Conservation (phyloP, 2,113 vertebrate species). For the Sialia sialis region DNA sequence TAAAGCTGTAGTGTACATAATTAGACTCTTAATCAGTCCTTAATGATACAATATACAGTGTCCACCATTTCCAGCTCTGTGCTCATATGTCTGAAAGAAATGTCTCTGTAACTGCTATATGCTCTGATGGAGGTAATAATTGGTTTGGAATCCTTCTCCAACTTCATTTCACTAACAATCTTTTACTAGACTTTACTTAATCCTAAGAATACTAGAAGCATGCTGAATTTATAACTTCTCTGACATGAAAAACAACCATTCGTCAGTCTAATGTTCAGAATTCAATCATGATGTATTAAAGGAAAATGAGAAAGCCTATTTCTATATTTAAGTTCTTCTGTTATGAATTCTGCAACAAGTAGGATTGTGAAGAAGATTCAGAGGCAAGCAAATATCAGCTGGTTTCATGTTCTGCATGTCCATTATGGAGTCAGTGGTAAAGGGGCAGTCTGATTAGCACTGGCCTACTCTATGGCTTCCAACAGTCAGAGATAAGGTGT, state of each 20-base stretch:
- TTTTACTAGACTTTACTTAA: neutral
- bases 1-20: neutral
- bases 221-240: neutral
- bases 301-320: neutral
- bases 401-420: neutral
- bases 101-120: neutral
- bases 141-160: neutral
- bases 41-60: neutral
- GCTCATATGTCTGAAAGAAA: neutral
- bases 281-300: neutral
- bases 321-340: neutral
- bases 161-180: neutral
- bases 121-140: conserved; percentile 15
- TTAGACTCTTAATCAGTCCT: neutral
- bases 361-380: neutral
- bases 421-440: neutral
- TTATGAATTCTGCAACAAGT: neutral
- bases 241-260: neutral
- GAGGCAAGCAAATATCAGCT: neutral
- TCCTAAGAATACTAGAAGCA: neutral
- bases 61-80: conserved; percentile 4
- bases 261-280: neutral
- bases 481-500: neutral
- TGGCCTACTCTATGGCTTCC: neutral
- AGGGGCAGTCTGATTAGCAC: neutral